Base-by-base conservation (phyloP, 2,797 vertebrate genomes). In the Petrocephalus sullivani region DNA sequence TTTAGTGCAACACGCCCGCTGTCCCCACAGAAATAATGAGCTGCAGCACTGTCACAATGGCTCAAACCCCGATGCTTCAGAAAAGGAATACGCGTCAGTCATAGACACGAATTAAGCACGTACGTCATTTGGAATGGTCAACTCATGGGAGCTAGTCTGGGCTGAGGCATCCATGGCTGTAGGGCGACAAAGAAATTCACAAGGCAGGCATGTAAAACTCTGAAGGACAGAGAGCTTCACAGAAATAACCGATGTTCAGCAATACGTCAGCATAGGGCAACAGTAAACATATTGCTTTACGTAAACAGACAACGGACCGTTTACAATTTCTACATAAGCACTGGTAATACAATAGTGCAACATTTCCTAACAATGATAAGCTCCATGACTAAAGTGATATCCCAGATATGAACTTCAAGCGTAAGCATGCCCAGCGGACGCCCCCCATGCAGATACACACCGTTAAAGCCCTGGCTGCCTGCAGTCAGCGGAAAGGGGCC, bases 111-210 rank as follows among this genome's bases (percentile, higher is more conserved):
- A 49, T 81, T 49, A 81, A 49, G 67, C 51, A 96, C 97, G 96
- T 94, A 98, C 97, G 95, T 98, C 97, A 0, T 98, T 98, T 97
- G 98, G 97, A 97, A 98, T 98, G 97, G 97, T 98, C 94, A 98
- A 96, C 96, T 98, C 98, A 85, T 98, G 98, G 93, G 98, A 98
- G 95, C 97, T 97, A 92, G 97, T 98, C 95, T 98, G 98, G 95
- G 97, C 96, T 89, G 97, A 97, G 90, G 97, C 97, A 94, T 98
- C 98, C 96, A 98, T 97, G 94, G 97, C 97, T 97, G 96, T 96
- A 96, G 86, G 87, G 93, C 90, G 94, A 60, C 84, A 46, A 67
- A 49, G 23, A 3, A 28, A 54, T 57, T 56, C 49, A 56, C 58
- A 88, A 33, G 67, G 67, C 67, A 10, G 67, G 16, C 67, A 1